A percentile compares a stretch with the other conserved stretches of the same genome.
phyloP scores from a whole-genome alignment of 2,113 vertebrate genomes.

The Festucalex cinctus region DNA sequence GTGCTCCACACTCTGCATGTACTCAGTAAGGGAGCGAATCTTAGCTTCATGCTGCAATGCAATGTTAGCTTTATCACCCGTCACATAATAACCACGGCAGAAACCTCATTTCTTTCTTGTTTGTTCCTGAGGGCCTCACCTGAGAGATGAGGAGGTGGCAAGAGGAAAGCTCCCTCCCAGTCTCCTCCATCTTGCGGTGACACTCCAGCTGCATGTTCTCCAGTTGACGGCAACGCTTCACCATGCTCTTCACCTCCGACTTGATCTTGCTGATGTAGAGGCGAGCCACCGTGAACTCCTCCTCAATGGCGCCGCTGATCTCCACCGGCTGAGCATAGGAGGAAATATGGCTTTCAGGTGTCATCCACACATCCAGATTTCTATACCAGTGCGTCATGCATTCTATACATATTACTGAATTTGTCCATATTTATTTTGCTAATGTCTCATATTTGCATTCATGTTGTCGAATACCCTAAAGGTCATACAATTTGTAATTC shows the following conservation, averaged over 20 bases:
- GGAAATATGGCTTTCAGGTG: background rate
- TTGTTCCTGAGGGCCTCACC: conserved; percentile 55
- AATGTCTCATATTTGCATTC: background rate
- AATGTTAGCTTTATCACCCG: background rate
- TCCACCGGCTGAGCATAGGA: conserved; percentile 77
- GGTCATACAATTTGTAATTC: too few relatives aligned
- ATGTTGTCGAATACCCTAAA: too few relatives aligned
- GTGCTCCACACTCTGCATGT: conserved; percentile 89
- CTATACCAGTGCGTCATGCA: too few relatives aligned
- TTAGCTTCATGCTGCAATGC: conserved; percentile 84
- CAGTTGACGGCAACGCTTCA: conserved; percentile 89
- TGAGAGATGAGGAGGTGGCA: conserved; percentile 97
- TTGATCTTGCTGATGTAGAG: conserved; percentile 96
- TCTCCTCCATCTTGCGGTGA: conserved; percentile 95
- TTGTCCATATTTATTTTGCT: too few relatives aligned
- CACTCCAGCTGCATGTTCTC: conserved; percentile 90
- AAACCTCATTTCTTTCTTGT: background rate
- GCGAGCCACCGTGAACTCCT: conserved; percentile 90
- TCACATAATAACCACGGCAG: background rate
- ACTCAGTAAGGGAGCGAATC: conserved; percentile 90
- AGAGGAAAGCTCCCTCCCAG: conserved; percentile 85
- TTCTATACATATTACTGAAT: too few relatives aligned
- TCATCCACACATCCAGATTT: background rate
- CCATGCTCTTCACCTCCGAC: conserved; percentile 91
- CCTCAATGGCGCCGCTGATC: conserved; percentile 91